A percentile compares a stretch with the other conserved stretches of the same genome.
phyloP scores from a whole-genome alignment of 2,113 vertebrate species.

The Peromyscus californicus region DNA sequence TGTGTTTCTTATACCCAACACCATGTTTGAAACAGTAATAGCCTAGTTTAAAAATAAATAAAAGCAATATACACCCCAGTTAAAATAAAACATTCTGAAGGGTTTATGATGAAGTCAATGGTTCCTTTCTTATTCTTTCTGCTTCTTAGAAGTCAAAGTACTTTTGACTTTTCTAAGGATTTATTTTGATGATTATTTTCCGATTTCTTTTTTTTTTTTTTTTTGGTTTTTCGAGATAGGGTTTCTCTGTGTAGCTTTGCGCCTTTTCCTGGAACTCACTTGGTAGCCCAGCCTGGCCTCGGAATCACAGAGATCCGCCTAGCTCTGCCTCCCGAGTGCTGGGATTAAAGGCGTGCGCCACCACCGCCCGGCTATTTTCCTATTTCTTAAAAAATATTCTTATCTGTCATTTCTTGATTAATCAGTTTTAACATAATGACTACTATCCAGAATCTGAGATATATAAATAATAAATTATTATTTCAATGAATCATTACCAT shows the following conservation, averaged over 20 bases:
- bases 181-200: slow-evolving; percentile 31
- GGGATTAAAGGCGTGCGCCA: no score
- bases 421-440: slow-evolving; percentile 20
- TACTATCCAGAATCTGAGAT: neutral
- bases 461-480: neutral
- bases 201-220: no score
- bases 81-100: slow-evolving; percentile 26
- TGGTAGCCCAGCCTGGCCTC: no score
- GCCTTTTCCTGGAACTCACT: no score
- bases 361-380: no score
- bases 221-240: no score
- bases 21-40: neutral
- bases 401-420: neutral
- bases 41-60: slow-evolving; percentile 14
- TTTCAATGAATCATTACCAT: slow-evolving; percentile 12
- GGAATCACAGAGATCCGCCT: no score
- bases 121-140: neutral
- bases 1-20: neutral
- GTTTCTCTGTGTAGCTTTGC: no score
- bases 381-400: slow-evolving; percentile 50
- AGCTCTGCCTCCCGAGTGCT: no score
- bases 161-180: slow-evolving; percentile 17
- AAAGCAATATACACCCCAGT: neutral
- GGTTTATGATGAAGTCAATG: slow-evolving; percentile 5
- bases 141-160: neutral